Evolutionary conservation across 2,888 invertebrate genomes (phyloP).

Genomic region (Mallateleia sp.): DNA sequence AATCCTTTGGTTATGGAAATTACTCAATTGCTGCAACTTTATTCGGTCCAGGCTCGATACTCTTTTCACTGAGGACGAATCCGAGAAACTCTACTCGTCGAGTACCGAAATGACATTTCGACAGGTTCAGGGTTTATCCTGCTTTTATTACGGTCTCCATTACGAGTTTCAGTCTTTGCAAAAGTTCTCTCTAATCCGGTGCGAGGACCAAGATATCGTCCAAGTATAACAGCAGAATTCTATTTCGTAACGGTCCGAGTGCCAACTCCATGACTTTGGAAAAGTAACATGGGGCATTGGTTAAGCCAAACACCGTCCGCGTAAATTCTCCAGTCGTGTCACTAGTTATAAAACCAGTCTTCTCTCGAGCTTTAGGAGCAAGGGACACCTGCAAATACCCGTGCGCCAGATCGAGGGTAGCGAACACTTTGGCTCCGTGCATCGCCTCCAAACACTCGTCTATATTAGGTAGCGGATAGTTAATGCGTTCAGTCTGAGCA

Average conservation of each 20-base stretch:
- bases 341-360: constrained; percentile 78
- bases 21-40: constrained; percentile 15
- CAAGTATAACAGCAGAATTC: constrained; percentile 35
- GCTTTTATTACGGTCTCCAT: constrained; percentile 12
- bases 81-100: no score
- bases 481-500: no score
- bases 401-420: no score
- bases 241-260: no score
- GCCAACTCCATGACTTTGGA: no score
- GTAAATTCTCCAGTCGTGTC: constrained; percentile 36
- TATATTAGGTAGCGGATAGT: no score
- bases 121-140: constrained; percentile 9
- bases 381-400: no score
- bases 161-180: background rate
- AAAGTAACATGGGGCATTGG: no score
- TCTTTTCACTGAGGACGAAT: constrained; percentile 9
- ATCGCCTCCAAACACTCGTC: no score
- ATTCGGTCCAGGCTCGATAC: constrained; percentile 29
- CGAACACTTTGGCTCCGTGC: no score
- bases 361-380: constrained; percentile 6
- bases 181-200: constrained; percentile 11
- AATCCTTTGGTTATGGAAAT: constrained; percentile 52
- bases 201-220: constrained; percentile 1
- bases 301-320: no score
- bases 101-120: constrained; percentile 12